These are phyloP conservation scores for Platysteira castanea DNA, from an alignment of 2,113 vertebrate species.

Conservation along the genomic window DNA sequence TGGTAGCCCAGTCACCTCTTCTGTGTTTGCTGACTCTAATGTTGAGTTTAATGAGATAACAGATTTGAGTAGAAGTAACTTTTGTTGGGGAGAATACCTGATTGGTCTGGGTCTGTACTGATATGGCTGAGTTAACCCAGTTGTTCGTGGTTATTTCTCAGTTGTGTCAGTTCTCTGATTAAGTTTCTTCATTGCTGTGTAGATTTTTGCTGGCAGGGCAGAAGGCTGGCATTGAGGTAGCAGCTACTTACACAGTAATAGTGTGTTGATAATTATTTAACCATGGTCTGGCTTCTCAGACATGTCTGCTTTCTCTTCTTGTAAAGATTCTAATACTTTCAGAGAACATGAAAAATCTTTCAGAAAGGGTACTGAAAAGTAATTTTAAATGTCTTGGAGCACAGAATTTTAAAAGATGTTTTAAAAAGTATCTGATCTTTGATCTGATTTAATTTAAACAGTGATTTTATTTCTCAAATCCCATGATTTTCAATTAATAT, in stretches of 20 bases:
- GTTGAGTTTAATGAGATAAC: background rate
- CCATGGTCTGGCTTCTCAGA: background rate
- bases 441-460: background rate
- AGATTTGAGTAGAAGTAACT: background rate
- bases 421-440: background rate
- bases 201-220: background rate
- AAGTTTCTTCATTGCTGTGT: background rate
- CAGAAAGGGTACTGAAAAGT: background rate
- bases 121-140: background rate
- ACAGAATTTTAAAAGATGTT: background rate
- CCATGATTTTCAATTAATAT: background rate
- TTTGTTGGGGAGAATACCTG: background rate
- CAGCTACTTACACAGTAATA: background rate
- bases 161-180: background rate
- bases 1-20: background rate
- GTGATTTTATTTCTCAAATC: background rate
- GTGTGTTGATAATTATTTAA: background rate
- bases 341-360: background rate
- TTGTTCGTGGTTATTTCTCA: background rate
- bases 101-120: background rate
- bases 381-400: background rate
- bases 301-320: background rate
- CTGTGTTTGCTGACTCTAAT: background rate
- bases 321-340: background rate
- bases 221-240: background rate